Conservation (phyloP, 2,113 vertebrate genomes). For the Capra hircus region DNA sequence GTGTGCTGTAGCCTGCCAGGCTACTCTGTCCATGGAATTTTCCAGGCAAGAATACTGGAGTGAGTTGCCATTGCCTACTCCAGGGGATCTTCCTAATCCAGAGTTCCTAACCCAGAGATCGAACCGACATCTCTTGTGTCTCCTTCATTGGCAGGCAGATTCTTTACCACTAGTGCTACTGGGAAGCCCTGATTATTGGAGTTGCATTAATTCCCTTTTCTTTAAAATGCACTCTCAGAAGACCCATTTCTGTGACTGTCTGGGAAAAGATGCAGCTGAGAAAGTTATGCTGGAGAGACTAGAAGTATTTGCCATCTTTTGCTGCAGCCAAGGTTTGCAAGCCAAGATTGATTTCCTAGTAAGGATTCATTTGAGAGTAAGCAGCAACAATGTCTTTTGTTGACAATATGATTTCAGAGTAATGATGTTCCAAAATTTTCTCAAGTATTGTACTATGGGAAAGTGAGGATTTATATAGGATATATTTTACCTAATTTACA, state of each 20-base stretch:
- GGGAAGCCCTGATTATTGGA: background rate
- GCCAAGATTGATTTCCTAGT: background rate
- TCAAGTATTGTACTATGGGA: background rate
- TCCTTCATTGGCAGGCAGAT: background rate
- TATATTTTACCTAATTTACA: background rate
- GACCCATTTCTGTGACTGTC: background rate
- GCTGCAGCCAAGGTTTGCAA: background rate
- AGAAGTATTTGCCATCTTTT: background rate
- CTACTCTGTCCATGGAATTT: background rate
- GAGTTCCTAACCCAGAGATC: background rate
- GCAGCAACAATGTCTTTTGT: background rate
- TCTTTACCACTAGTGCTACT: background rate
- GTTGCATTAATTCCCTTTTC: background rate
- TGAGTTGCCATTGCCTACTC: background rate
- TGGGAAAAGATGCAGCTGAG: background rate
- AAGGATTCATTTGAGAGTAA: constrained; percentile 16
- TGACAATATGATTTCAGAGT: constrained; percentile 31
- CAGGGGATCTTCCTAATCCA: background rate
- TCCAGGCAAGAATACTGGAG: background rate
- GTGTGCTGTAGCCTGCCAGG: background rate
- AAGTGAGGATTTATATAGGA: background rate
- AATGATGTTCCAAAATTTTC: background rate
- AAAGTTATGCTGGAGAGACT: background rate
- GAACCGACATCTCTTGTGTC: background rate
- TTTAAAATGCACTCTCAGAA: background rate